Evolutionary conservation across 2,888 invertebrate genomes (phyloP).

Genomic region (Eremobia ochroleuca): DNA sequence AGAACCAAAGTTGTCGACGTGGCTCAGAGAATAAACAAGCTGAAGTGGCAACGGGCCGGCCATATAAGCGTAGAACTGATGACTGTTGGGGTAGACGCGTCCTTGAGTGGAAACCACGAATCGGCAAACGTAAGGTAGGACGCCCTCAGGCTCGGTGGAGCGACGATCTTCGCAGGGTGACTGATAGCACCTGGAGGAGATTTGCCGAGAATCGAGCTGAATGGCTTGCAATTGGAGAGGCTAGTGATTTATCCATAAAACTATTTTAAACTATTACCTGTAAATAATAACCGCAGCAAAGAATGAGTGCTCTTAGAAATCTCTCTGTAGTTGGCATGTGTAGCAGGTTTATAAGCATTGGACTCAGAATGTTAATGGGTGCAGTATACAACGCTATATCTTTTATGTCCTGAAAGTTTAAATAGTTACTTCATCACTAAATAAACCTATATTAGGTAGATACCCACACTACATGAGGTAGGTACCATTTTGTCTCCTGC

Average conservation of each 20-base stretch:
- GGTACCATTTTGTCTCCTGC: not conserved
- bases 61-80: not conserved
- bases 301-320: slow-evolving; percentile 92
- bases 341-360: slow-evolving; percentile 92
- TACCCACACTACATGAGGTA: not conserved
- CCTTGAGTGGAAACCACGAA: not conserved
- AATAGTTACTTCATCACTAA: not conserved
- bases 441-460: not conserved
- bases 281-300: slow-evolving; percentile 92
- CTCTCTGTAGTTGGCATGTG: slow-evolving; percentile 91
- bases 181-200: not conserved
- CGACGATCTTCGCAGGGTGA: not conserved
- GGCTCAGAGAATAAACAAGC: no score
- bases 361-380: slow-evolving; percentile 88
- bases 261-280: slow-evolving; percentile 81
- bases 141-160: not conserved
- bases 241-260: not conserved
- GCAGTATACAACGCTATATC: slow-evolving; percentile 91
- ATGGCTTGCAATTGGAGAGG: not conserved
- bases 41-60: no score
- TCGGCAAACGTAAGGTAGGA: not conserved
- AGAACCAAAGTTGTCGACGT: not conserved
- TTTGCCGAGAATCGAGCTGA: not conserved
- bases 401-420: slow-evolving; percentile 83
- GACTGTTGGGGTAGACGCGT: not conserved